Base-by-base conservation (phyloP, 2,797 vertebrate species). In the Coregonus suidteri region DNA sequence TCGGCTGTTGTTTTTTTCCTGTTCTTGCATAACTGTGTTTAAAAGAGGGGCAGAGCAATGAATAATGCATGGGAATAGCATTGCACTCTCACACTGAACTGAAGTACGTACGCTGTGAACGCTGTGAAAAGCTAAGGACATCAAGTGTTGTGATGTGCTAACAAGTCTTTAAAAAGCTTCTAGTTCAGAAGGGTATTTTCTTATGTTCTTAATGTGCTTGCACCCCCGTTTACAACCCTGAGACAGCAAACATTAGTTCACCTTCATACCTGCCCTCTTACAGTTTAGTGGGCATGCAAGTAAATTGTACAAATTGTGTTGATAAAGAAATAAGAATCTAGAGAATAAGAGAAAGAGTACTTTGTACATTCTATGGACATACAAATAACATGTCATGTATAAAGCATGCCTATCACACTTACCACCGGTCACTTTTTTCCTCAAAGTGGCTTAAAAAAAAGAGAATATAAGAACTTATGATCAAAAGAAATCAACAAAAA, bases 351-450 rank as follows among this genome's bases (percentile, higher is more conserved):
- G 25, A 18, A 67, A 34, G 7, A 9, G 13, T 37, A 68, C 18
- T 68, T 35, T 34, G 31, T 30, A 68, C 6, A 37, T 68, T 68
- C 56, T 9, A 20, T 7, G 56, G 56, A 9, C 56, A 5, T 59
- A 59, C 18, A 59, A 20, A 59, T 59, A 59, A 59, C 41, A 47
- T 47, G 16, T 34, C 18, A 6, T 35, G 34, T 68, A 18, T 9
- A 5, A 73, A 34, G 30, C 56, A 65, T 65, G 54, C 73, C 35
- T 3, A 37, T 74, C 34, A 64, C 20, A 91, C 91, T 90, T 78
- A 88, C 86, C 96, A 95, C 94, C 95, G 94, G 95, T 96, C 94
- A 18, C 16, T 18, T 96, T 96, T 93, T 95, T 97, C 96, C 96
- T 95, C 91, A 97, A 93, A 85, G 96, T 96, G 92, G 96, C 96